These are phyloP conservation scores for Elephantulus edwardii DNA, from an alignment of 2,113 vertebrate species.

Conservation along the genomic window DNA sequence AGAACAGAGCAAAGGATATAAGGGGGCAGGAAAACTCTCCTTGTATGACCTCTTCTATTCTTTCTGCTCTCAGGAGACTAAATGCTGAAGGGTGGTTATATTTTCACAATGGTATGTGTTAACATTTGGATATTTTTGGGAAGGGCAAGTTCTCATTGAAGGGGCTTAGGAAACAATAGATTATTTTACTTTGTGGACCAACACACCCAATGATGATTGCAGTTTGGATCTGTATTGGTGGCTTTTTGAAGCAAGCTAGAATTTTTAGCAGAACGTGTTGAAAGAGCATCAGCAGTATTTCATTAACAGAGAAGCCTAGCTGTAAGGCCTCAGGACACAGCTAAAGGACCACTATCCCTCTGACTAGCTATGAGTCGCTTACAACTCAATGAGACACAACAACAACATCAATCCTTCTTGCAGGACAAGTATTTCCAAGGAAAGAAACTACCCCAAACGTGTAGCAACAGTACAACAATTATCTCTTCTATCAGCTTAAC, in stretches of 20 bases:
- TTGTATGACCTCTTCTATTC: background rate
- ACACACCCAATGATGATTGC: background rate
- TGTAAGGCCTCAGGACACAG: background rate
- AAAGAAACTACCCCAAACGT: background rate
- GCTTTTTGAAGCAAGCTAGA: background rate
- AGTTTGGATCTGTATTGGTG: background rate
- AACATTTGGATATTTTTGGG: background rate
- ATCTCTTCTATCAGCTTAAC: background rate
- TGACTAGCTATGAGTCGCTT: too few species aligned
- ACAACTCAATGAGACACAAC: too few species aligned
- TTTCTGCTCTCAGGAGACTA: background rate
- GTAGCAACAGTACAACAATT: background rate
- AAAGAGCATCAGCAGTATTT: background rate
- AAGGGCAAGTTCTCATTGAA: background rate
- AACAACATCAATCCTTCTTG: background rate
- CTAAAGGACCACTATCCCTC: background rate
- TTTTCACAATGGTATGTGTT: background rate
- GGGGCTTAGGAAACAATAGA: background rate
- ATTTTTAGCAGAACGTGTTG: background rate
- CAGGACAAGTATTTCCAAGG: background rate
- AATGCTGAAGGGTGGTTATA: background rate
- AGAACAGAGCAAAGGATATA: background rate
- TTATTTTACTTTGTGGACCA: background rate
- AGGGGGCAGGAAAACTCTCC: background rate
- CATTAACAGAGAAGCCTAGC: background rate